These are phyloP conservation scores for Drosophila mimetica DNA, from an alignment of 2,888 invertebrate species.

Conservation along the genomic window DNA sequence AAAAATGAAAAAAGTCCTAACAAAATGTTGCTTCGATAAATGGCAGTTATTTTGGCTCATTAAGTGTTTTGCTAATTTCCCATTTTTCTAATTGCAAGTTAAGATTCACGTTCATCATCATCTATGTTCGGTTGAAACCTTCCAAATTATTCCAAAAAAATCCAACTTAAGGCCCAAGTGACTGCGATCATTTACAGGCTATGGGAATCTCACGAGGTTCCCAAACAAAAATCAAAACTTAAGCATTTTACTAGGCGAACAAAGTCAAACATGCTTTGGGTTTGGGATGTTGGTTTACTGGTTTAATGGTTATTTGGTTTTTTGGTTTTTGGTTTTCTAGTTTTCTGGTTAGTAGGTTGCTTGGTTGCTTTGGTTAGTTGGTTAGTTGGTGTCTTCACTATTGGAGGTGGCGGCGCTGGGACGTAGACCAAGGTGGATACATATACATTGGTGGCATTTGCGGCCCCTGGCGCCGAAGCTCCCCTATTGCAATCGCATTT, in stretches of 20 bases:
- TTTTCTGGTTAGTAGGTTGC: constrained; percentile 8
- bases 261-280: constrained; percentile 41
- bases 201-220: constrained; percentile 36
- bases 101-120: constrained; percentile 18
- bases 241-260: constrained; percentile 34
- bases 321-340: constrained; percentile 13
- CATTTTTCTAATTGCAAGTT: constrained; percentile 32
- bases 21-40: constrained; percentile 62
- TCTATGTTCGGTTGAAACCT: constrained; percentile 64
- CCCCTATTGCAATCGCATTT: constrained; percentile 5
- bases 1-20: constrained; percentile 55
- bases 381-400: constrained; percentile 44
- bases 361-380: constrained; percentile 23
- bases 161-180: constrained; percentile 67
- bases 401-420: constrained; percentile 77
- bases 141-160: constrained; percentile 55
- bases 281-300: constrained; percentile 28
- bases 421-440: constrained; percentile 66
- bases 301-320: constrained; percentile 24
- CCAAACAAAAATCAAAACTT: constrained; percentile 29
- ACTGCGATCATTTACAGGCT: constrained; percentile 52
- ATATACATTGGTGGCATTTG: constrained; percentile 39
- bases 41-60: constrained; percentile 78
- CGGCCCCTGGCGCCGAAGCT: constrained; percentile 37
- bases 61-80: constrained; percentile 41